phyloP scores from a whole-genome alignment of 1,140 invertebrate genomes.

The Gryllus bimaculatus region DNA sequence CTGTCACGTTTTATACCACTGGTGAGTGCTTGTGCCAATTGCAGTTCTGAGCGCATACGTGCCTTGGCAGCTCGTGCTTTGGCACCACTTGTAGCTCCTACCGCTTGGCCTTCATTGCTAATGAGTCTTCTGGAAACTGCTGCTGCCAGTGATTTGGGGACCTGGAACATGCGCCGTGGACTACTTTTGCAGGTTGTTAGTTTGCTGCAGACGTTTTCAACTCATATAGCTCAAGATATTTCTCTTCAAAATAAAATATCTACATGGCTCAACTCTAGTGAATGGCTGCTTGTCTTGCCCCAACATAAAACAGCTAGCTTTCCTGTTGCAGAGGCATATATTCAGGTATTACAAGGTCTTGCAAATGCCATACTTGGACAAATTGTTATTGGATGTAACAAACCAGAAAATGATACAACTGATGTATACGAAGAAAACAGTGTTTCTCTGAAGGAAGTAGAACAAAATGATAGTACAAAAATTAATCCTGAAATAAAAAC shows the following conservation, averaged over 20 bases:
- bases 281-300: neutral
- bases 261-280: neutral
- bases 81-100: slow-evolving; percentile 46
- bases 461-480: neutral
- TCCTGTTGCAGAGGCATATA: neutral
- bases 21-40: slow-evolving; percentile 12
- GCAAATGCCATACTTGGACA: neutral
- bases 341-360: neutral
- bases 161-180: slow-evolving; percentile 44
- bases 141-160: slow-evolving; percentile 21
- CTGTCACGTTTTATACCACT: slow-evolving; percentile 31
- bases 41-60: slow-evolving; percentile 35
- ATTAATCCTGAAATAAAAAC: no score
- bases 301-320: neutral
- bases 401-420: neutral
- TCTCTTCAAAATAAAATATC: neutral
- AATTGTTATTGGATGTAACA: neutral
- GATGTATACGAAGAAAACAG: neutral
- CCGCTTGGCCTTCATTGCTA: slow-evolving; percentile 28
- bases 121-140: slow-evolving; percentile 30
- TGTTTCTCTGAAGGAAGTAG: neutral
- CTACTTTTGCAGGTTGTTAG: slow-evolving; percentile 40
- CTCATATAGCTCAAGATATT: neutral
- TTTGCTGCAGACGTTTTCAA: neutral
- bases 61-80: slow-evolving; percentile 56